Percentiles rank a stretch among this genome's conserved stretches.
phyloP scores from a whole-genome alignment of 2,113 vertebrate species.

The Corydoras sp. region DNA sequence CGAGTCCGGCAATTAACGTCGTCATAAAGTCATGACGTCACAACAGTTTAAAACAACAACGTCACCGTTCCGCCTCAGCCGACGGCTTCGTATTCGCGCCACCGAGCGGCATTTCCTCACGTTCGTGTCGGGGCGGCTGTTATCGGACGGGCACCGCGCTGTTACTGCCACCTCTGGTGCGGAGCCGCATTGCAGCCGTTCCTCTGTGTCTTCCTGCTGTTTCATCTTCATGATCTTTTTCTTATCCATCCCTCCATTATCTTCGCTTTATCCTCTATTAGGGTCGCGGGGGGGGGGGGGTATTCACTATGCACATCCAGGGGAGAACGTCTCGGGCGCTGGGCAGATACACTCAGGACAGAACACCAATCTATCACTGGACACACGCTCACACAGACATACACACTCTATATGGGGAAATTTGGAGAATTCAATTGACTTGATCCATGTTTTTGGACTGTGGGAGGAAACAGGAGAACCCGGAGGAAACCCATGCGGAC shows the following conservation, averaged over 20 bases:
- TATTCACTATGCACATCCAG: too few species aligned
- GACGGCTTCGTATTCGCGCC: neutral
- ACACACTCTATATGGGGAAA: too few species aligned
- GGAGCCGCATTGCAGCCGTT: neutral
- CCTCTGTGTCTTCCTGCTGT: neutral
- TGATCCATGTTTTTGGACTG: too few species aligned
- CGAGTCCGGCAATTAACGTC: neutral
- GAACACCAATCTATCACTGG: neutral
- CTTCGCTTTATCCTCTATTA: too few species aligned
- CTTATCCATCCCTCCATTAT: too few species aligned
- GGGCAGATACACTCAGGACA: neutral
- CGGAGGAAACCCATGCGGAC: too few species aligned
- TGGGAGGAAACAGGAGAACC: too few species aligned
- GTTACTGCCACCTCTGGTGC: neutral
- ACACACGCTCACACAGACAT: too few species aligned
- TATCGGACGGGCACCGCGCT: neutral
- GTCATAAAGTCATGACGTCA: neutral
- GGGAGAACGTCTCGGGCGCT: too few species aligned
- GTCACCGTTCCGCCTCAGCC: neutral
- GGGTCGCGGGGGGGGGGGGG: too few species aligned
- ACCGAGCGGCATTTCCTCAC: slow-evolving; percentile 2
- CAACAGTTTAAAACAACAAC: neutral
- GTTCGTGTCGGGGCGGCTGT: neutral
- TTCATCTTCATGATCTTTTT: too few species aligned
- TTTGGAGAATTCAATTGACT: too few species aligned